Conservation (phyloP, 2,113 vertebrate genomes). For the Pluvialis apricaria region DNA sequence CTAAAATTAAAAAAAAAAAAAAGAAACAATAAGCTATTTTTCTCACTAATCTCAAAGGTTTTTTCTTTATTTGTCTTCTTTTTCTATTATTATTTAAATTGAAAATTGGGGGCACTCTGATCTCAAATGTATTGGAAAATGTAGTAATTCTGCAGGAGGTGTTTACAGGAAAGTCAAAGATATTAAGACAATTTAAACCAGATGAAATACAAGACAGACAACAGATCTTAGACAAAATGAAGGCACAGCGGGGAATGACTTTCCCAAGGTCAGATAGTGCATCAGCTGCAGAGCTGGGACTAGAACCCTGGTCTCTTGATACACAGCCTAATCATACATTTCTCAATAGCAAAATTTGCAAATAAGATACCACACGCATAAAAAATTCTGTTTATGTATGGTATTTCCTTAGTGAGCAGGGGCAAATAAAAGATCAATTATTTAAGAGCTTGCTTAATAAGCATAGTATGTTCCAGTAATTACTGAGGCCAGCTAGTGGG, state of each 20-base stretch:
- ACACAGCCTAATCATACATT: slow-evolving; percentile 21
- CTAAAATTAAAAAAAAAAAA: not conserved
- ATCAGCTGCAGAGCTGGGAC: not conserved
- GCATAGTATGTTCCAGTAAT: slow-evolving; percentile 54
- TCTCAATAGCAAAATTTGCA: slow-evolving; percentile 39
- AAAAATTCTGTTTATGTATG: slow-evolving; percentile 44
- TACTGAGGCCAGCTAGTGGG: slow-evolving; percentile 34
- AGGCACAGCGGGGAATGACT: not conserved
- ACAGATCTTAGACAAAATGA: not conserved
- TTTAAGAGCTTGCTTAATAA: slow-evolving; percentile 49
- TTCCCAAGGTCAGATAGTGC: not conserved
- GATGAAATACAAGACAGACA: not conserved
- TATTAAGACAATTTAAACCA: not conserved
- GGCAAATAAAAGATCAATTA: slow-evolving; percentile 47
- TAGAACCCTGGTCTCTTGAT: not conserved
- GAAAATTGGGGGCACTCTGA: not conserved
- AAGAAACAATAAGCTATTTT: not conserved
- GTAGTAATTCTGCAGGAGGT: not conserved
- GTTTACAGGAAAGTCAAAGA: not conserved
- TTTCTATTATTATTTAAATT: not conserved
- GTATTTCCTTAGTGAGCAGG: slow-evolving; percentile 28
- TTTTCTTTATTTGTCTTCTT: too few species aligned
- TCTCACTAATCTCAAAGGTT: not conserved
- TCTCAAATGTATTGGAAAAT: not conserved
- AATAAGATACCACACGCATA: slow-evolving; percentile 46